Base-by-base conservation (phyloP, 1,140 invertebrate species). In the Lepidostoma basale region DNA sequence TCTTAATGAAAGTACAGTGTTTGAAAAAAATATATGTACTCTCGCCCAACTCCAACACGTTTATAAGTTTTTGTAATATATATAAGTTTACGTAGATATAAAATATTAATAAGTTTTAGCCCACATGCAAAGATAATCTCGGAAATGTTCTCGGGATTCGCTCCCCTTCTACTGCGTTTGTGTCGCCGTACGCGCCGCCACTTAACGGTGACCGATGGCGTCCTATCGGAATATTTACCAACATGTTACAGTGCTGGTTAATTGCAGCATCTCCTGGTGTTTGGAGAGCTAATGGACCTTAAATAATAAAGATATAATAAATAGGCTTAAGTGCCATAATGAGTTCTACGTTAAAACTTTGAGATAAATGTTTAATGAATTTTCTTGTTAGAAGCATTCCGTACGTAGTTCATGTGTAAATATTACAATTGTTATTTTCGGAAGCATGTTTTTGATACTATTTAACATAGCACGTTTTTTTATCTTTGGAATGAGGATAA, bases 101-200 rank as follows among this genome's bases (percentile, higher is more conserved):
- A n/a, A n/a, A n/a, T n/a, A n/a, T n/a, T n/a, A n/a, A n/a, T n/a
- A n/a, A n/a, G n/a, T n/a, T n/a, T n/a, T n/a, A n/a, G n/a, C n/a
- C n/a, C n/a, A n/a, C n/a, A n/a, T n/a, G n/a, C n/a, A n/a, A n/a
- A n/a, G n/a, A n/a, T n/a, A n/a, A n/a, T n/a, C n/a, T n/a, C n/a
- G n/a, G n/a, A n/a, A n/a, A n/a, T n/a, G n/a, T n/a, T n/a, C n/a
- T n/a, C n/a, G n/a, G n/a, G n/a, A n/a, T n/a, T n/a, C n/a, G n/a
- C n/a, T n/a, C n/a, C n/a, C n/a, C n/a, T n/a, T n/a, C n/a, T n/a
- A 56, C 23, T 39, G 52, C 28, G 16, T 10, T 22, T 22, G 26
- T 56, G 52, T 36, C 52, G 36, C 52, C 36, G 30, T 56, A 20
- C 52, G 20, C 20, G 18, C 16, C 22, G n/a, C 14, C 52, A 56